Base-by-base conservation (phyloP, 1,140 invertebrate genomes). In the Zaprionus kolodkinae region DNA sequence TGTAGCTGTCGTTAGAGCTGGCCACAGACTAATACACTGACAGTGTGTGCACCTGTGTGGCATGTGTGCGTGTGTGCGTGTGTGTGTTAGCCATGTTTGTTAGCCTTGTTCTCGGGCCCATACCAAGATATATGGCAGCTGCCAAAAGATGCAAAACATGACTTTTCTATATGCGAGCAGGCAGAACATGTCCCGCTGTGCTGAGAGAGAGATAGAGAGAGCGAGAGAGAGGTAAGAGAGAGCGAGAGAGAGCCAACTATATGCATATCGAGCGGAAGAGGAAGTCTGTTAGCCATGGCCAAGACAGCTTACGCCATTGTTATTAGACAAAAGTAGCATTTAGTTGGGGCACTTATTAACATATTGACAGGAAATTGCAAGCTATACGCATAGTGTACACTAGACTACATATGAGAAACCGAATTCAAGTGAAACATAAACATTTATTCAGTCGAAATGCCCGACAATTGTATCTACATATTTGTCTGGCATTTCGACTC, bases 51-150 rank as follows among this genome's bases (percentile, higher is more conserved):
- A 76, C 52, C 79, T 70, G 66, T 52, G 60, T 50, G 69, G 52
- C 43, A 50, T 57, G 33, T 30, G 48, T 45, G 64, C 78, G n/a
- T n/a, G n/a, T n/a, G n/a, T n/a, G n/a, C n/a, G 65, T 66, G 66
- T 17, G 59, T 75, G 43, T 81, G 78, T 86, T 70, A 62, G 72
- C 84, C 68, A 79, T 88, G 83, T 80, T 80, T 79, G 66, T 63
- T 83, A 75, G 60, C 80, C 80, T 78, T 74, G 80, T 80, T 87
- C 72, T 87, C 72, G 65, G 55, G 55, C 55, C 15, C 50, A 33
- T 69, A 88, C 84, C 45, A 87, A 88, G 84, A 87, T 87, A 87
- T 87, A 87, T 87, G 84, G 84, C 84, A 88, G 73, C 77, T 88
- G 84, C 80, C 84, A 84, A 80, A 84, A 75, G 78, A 87, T 88